Evolutionary conservation across 2,888 invertebrate species (phyloP).

Genomic region (Bombylius major): DNA sequence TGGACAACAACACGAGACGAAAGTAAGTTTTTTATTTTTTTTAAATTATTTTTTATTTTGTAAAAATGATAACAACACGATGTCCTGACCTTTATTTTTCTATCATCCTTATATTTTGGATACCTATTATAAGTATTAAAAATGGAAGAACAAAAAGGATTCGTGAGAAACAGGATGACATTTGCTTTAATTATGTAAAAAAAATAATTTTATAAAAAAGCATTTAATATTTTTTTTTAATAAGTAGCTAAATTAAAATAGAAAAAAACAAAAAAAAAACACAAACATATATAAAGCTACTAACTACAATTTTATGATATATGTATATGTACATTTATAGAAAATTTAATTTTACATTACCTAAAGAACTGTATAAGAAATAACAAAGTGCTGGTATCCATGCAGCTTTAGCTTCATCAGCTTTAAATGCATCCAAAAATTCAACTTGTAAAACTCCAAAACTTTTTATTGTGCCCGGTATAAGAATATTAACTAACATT

Average conservation of each 20-base stretch:
- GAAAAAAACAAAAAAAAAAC: too few relatives aligned
- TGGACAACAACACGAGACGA: background rate
- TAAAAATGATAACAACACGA: background rate
- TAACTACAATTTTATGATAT: background rate
- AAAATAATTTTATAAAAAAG: too few relatives aligned
- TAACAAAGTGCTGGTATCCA: conserved; percentile 82
- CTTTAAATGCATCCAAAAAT: conserved; percentile 64
- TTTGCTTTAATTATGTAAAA: background rate
- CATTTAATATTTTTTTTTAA: too few relatives aligned
- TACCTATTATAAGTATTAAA: conserved; percentile 12
- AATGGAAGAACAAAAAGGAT: conserved; percentile 8
- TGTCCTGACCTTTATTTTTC: conserved; percentile 3
- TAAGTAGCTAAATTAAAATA: too few relatives aligned
- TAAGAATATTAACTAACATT: conserved; percentile 69
- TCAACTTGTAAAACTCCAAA: conserved; percentile 77
- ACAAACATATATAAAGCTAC: too few relatives aligned
- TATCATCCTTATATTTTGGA: conserved; percentile 1
- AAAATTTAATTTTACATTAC: conserved; percentile 39
- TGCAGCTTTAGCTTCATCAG: conserved; percentile 58
- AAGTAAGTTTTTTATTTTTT: too few relatives aligned
- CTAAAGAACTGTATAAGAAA: conserved; percentile 76
- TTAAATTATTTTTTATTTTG: too few relatives aligned
- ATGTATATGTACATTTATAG: background rate
- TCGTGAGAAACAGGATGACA: conserved; percentile 11
- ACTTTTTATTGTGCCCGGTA: conserved; percentile 78